Base-by-base conservation (phyloP, 2,888 invertebrate species). In the Drosophila falleni region DNA sequence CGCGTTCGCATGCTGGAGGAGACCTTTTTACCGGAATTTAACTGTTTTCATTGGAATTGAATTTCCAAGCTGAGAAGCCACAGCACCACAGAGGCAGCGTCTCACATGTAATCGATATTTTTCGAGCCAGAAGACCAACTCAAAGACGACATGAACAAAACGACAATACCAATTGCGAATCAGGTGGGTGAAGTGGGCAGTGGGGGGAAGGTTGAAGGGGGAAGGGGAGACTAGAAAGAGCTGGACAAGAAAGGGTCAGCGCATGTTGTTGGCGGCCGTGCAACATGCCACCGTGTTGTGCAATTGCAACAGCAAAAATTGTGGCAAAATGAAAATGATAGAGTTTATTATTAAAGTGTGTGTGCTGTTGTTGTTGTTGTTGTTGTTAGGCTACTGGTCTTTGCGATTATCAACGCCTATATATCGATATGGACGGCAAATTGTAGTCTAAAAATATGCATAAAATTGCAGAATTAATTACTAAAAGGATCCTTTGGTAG, bases 41-140 rank as follows among this genome's bases (percentile, higher is more conserved):
- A 86, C 86, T 86, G 86, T 86, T 86, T 86, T 86, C 86, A 80
- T 80, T 84, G 81, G 86, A 86, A 89, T 86, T 86, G 86, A 81
- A 86, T 89, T 86, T 87, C 78, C 80, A 80, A 76, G 64, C 68
- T 54, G 49, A 44, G 46, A 54, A 50, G 29, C 35, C 23, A 58
- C 31, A 62, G 51, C 53, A 50, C 65, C 50, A 33, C 19, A 58
- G 31, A 44, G 69, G 61, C 66, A 70, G 62, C 74, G 69, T 72
- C 85, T 89, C 85, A 75, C 89, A 87, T 87, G 89, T 89, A 87
- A 87, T 87, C 89, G 87, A 89, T 87, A 87, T 84, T 84, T 87
- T 89, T 87, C 87, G 89, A 87, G 82, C 78, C 81, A 62, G 65
- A 62, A 75, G 49, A 50, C 49, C 33, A 50, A 19, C 49, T 50